Conservation (phyloP, 2,113 vertebrate genomes). For the Anoplopoma fimbria region DNA sequence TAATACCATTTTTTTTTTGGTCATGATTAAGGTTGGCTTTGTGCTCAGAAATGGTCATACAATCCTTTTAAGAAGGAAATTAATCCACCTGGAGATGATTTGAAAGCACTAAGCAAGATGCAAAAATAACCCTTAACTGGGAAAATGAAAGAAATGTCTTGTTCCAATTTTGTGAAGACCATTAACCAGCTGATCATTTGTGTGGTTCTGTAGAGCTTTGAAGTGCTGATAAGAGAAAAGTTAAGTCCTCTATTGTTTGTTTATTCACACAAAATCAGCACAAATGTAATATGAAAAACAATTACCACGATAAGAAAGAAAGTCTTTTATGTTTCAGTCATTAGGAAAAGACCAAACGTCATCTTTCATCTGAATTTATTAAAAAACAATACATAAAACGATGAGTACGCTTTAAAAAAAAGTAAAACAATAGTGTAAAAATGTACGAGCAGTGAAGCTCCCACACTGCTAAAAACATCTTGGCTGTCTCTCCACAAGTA, state of each 20-base stretch:
- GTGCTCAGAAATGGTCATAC: not conserved
- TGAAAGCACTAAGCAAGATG: not conserved
- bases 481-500: not conserved
- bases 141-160: too few relatives aligned
- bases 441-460: not conserved
- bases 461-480: too few relatives aligned
- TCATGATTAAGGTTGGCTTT: not conserved
- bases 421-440: not conserved
- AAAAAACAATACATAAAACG: conserved; percentile 6
- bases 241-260: not conserved
- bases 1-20: not conserved
- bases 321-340: conserved; percentile 29
- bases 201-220: not conserved
- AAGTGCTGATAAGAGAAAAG: too few relatives aligned
- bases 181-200: not conserved
- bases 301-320: not conserved
- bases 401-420: not conserved
- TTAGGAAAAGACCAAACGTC: not conserved
- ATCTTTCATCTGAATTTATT: conserved; percentile 4
- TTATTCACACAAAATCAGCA: not conserved
- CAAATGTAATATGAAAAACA: not conserved
- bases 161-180: not conserved
- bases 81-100: not conserved
- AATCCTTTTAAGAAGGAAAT: not conserved
- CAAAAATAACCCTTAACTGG: not conserved